Percentiles rank a stretch among this genome's conserved stretches.
phyloP scores from a whole-genome alignment of 2,888 invertebrate species.

The Pyralis farinalis region DNA sequence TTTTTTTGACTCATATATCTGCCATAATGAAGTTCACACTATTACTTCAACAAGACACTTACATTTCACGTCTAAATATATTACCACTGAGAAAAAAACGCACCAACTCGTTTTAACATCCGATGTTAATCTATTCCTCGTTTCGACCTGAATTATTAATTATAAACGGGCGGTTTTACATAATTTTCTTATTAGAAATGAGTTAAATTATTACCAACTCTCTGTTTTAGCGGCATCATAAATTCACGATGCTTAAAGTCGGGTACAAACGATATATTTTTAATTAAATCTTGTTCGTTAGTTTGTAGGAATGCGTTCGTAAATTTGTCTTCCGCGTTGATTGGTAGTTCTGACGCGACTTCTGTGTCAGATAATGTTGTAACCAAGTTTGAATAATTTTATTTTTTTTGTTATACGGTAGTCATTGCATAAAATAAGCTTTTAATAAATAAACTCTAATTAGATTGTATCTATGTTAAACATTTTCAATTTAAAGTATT shows the following conservation, averaged over 20 bases:
- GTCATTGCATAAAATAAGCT: conserved; percentile 5
- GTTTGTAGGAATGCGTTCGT: conserved; percentile 40
- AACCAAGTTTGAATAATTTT: conserved; percentile 6
- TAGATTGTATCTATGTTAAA: neutral
- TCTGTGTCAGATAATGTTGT: conserved; percentile 21
- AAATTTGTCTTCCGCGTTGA: conserved; percentile 39
- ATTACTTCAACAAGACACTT: neutral
- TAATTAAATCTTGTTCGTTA: conserved; percentile 69
- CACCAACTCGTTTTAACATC: conserved; percentile 31
- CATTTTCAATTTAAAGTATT: conserved; percentile 2
- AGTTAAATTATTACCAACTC: conserved; percentile 61
- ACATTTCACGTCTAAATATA: conserved; percentile 21
- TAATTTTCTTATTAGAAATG: conserved; percentile 74
- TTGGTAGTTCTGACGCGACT: conserved; percentile 30
- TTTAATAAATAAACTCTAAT: conserved; percentile 1
- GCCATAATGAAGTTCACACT: too few species aligned
- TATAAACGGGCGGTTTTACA: conserved; percentile 68
- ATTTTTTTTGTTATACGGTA: conserved; percentile 17
- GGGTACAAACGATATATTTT: conserved; percentile 53
- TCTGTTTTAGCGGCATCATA: conserved; percentile 74
- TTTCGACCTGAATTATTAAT: conserved; percentile 69
- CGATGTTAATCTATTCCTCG: conserved; percentile 45
- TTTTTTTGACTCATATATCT: too few species aligned
- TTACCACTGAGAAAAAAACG: conserved; percentile 24
- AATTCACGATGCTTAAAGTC: conserved; percentile 55